A percentile compares a stretch with the other conserved stretches of the same genome.
phyloP scores from a whole-genome alignment of 2,113 vertebrate genomes.

The Syngnathus floridae region DNA sequence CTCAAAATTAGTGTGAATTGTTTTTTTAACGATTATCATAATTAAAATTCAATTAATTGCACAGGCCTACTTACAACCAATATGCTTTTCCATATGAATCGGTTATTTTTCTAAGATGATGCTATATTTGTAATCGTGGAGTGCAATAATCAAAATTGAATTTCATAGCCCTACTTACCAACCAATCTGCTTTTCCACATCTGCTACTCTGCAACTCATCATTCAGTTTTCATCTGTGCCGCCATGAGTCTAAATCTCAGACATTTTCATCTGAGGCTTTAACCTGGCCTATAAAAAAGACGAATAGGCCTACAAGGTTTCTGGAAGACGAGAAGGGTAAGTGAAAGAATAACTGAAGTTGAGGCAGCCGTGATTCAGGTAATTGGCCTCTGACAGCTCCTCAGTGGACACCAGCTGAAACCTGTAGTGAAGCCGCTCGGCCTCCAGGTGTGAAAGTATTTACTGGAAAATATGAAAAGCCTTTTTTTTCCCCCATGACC shows the following conservation, averaged over 20 bases:
- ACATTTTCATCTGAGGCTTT: constrained; percentile 15
- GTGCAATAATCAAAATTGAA: too few relatives aligned
- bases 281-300: background rate
- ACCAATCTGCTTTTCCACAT: background rate
- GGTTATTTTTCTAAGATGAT: too few relatives aligned
- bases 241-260: constrained; percentile 1
- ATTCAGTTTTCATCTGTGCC: background rate
- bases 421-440: constrained; percentile 5
- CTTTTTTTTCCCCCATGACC: constrained; percentile 4
- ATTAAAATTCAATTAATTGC: too few relatives aligned
- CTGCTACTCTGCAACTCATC: background rate
- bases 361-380: background rate
- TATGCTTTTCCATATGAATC: too few relatives aligned
- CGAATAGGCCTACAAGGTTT: constrained; percentile 8
- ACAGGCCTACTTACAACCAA: too few relatives aligned
- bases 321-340: background rate
- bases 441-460: constrained; percentile 26
- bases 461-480: constrained; percentile 17
- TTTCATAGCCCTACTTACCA: background rate
- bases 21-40: too few relatives aligned
- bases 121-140: too few relatives aligned
- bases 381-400: constrained; percentile 28
- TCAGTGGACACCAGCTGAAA: constrained; percentile 25
- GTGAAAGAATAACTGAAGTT: constrained; percentile 7
- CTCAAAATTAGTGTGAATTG: too few relatives aligned